A percentile compares a stretch with the other conserved stretches of the same genome.
These are phyloP conservation scores for Entomobrya multifasciata DNA, from an alignment of 2,888 invertebrate species.

Conservation along the genomic window DNA sequence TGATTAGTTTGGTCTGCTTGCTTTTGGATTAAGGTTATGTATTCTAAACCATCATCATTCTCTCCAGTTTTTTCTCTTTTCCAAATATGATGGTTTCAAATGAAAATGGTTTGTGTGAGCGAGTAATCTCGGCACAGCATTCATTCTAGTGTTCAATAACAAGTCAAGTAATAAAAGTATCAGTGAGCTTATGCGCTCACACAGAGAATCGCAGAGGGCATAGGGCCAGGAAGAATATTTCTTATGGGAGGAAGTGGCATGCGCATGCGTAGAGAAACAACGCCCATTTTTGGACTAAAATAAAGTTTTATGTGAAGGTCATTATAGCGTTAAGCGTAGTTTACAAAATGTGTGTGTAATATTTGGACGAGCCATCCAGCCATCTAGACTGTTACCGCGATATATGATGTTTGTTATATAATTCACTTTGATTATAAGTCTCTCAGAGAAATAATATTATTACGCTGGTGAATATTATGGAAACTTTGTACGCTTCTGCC, in stretches of 20 bases:
- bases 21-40: background rate
- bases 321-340: conserved; percentile 56
- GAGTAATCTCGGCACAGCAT: background rate
- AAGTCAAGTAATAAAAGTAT: conserved; percentile 56
- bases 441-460: background rate
- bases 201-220: conserved; percentile 14
- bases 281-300: conserved; percentile 78
- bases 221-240: conserved; percentile 54
- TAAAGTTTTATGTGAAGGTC: conserved; percentile 76
- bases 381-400: background rate
- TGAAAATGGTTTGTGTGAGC: conserved; percentile 13
- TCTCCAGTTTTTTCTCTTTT: background rate
- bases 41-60: background rate
- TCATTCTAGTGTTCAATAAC: background rate
- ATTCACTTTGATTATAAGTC: conserved; percentile 12
- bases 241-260: conserved; percentile 74
- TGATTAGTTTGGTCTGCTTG: conserved; percentile 13
- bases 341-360: background rate
- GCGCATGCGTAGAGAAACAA: conserved; percentile 78
- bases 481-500: conserved; percentile 28
- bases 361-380: background rate
- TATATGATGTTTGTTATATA: conserved; percentile 3
- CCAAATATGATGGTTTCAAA: conserved; percentile 9
- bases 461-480: background rate
- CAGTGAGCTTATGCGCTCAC: background rate